These are phyloP conservation scores for Peromyscus polionotus DNA, from an alignment of 2,113 vertebrate genomes.

Conservation along the genomic window DNA sequence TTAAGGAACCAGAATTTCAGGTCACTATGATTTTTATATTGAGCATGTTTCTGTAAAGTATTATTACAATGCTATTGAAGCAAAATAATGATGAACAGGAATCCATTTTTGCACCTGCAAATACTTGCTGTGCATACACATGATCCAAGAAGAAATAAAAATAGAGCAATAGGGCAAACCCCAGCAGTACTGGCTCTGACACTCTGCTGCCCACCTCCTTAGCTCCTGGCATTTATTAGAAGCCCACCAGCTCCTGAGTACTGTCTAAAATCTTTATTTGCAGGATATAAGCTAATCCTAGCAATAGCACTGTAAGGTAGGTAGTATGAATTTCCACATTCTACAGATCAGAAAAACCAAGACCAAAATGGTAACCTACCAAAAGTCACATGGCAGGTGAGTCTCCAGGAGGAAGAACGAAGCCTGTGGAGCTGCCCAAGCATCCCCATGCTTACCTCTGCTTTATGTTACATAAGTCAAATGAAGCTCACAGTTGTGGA, in stretches of 20 bases:
- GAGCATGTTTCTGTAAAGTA: neutral
- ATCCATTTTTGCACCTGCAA: slow-evolving; percentile 4
- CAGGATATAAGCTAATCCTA: slow-evolving; percentile 14
- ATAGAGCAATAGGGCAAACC: neutral
- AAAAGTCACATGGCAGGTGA: neutral
- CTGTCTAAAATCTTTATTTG: slow-evolving; percentile 1
- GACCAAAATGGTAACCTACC: neutral
- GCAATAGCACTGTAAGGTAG: neutral
- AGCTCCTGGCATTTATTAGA: neutral
- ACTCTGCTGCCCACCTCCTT: neutral
- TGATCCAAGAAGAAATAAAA: slow-evolving; percentile 43
- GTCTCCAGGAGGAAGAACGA: neutral
- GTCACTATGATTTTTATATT: slow-evolving; percentile 16
- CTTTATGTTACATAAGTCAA: neutral
- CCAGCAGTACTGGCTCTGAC: neutral
- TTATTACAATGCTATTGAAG: neutral
- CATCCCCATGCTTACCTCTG: neutral
- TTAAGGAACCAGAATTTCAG: slow-evolving; percentile 11
- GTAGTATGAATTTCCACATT: slow-evolving; percentile 2
- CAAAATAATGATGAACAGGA: neutral
- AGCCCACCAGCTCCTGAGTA: neutral
- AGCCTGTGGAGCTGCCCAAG: neutral
- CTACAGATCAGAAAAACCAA: slow-evolving; percentile 4
- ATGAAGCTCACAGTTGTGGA: neutral
- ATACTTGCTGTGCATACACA: neutral